Evolutionary conservation across 1,140 invertebrate species (phyloP), one percentile per base, ranked within the genome.

Genomic region (Formica selysi): DNA sequence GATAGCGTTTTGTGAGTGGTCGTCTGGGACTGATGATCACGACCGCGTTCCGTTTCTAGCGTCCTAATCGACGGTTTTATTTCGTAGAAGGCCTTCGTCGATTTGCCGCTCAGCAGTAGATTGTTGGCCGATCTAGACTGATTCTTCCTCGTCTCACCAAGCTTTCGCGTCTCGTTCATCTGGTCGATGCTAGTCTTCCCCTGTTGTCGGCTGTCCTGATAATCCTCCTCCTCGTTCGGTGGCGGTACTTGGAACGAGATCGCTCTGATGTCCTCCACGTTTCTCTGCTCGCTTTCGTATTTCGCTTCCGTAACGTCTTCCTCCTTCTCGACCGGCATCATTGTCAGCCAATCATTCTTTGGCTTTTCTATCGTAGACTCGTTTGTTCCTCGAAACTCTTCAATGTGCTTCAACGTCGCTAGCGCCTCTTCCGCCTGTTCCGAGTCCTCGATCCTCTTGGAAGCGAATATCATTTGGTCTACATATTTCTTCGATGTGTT

Each of bases 1-100:
- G n/a, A 3, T 0, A 92, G 8, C 0, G 83, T 67, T 10, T 59
- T 70, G 41, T 68, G 85, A 22, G 90, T 88, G n/a, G 62, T 86
- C 19, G 80, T 51, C 19, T 61, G 1, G 2, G 19, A 13, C 13
- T 57, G 64, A 36, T 74, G 80, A 38, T 87, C 76, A 5, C 84
- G 86, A 41, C 81, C 68, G 11, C 76, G 57, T 26, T 90, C 89
- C 85, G 89, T 89, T 16, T 91, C 92, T 19, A 81, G 38, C 6
- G 92, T 93, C 36, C 90, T 92, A 67, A 93, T 80, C 64, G 91
- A 93, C 11, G 93, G 92, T 73, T 92, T 93, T 32, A 93, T 93
- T 80, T 93, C 93, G 87, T 93, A 93, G 74, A 92, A 93, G 19
- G 87, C 90, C 64, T 93, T 93, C 16, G 88, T 91, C 8, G 90